A percentile compares a stretch with the other conserved stretches of the same genome.
Evolutionary conservation across 2,113 vertebrate genomes (phyloP).

Genomic region (Globicephala melas): DNA sequence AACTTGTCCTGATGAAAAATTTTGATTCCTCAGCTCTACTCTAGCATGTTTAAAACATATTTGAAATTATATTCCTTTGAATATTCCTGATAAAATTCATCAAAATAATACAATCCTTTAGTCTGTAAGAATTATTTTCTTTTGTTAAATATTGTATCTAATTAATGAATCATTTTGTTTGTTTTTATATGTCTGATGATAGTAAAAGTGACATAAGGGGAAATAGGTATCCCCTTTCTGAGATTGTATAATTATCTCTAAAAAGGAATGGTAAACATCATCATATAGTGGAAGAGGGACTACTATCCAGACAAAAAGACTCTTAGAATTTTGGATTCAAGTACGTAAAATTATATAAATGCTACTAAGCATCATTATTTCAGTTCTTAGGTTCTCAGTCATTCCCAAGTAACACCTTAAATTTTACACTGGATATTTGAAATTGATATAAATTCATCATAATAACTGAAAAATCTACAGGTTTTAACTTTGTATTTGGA

Average conservation of each 20-base stretch:
- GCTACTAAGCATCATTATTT: not conserved
- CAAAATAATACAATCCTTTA: not conserved
- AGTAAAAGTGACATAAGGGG: not conserved
- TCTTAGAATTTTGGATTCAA: not conserved
- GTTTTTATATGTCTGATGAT: not conserved
- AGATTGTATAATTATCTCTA: not conserved
- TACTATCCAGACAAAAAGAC: not conserved
- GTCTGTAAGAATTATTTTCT: not conserved
- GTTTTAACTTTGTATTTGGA: not conserved
- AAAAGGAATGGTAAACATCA: not conserved
- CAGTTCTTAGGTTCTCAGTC: not conserved
- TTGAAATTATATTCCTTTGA: not conserved
- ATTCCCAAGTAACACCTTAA: not conserved
- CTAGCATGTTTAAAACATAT: not conserved
- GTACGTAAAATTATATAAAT: not conserved
- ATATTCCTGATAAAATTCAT: not conserved
- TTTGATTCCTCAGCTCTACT: not conserved
- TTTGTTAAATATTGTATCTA: not conserved
- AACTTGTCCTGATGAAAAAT: not conserved
- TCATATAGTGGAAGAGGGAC: not conserved
- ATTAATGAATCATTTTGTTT: not conserved
- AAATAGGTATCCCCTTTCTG: not conserved
- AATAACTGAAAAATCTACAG: not conserved
- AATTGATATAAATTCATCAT: not conserved
- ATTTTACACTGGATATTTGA: not conserved